Conservation (phyloP, 2,797 vertebrate genomes). For the Rhinophrynus dorsalis region DNA sequence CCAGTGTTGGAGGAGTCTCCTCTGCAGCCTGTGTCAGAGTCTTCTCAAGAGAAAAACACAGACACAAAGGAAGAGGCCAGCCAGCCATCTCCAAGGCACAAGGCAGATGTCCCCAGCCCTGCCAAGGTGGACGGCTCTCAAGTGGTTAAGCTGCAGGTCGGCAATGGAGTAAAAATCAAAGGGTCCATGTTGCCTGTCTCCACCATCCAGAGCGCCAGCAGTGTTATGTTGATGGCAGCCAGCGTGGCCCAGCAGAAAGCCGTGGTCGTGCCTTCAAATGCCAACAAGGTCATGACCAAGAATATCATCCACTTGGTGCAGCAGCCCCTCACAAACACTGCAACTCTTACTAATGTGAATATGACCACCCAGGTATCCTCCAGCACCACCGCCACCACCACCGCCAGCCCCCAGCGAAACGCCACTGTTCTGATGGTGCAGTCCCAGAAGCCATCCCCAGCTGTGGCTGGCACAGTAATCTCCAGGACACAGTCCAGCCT, state of each 20-base stretch:
- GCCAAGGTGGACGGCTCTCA: conserved; percentile 51
- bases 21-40: conserved; percentile 6
- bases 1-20: conserved; percentile 46
- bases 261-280: conserved; percentile 63
- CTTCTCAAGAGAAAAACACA: conserved; percentile 16
- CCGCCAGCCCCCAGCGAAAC: conserved; percentile 75
- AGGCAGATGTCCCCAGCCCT: conserved; percentile 5
- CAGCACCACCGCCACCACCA: conserved; percentile 50
- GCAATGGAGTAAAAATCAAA: conserved; percentile 68
- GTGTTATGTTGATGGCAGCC: conserved; percentile 87
- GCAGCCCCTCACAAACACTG: conserved; percentile 70
- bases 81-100: background rate
- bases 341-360: conserved; percentile 48
- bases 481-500: conserved; percentile 91
- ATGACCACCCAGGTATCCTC: conserved; percentile 54
- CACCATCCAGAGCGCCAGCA: conserved; percentile 85
- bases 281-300: conserved; percentile 76
- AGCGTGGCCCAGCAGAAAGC: conserved; percentile 81
- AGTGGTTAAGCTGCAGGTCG: conserved; percentile 67
- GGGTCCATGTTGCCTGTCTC: conserved; percentile 75
- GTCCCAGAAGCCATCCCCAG: conserved; percentile 76
- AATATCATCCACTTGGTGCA: conserved; percentile 76
- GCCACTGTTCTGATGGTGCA: conserved; percentile 69
- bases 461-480: conserved; percentile 79
- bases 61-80: conserved; percentile 16